These are phyloP conservation scores for Oreamnos americanus DNA, from an alignment of 2,113 vertebrate genomes.

Conservation along the genomic window DNA sequence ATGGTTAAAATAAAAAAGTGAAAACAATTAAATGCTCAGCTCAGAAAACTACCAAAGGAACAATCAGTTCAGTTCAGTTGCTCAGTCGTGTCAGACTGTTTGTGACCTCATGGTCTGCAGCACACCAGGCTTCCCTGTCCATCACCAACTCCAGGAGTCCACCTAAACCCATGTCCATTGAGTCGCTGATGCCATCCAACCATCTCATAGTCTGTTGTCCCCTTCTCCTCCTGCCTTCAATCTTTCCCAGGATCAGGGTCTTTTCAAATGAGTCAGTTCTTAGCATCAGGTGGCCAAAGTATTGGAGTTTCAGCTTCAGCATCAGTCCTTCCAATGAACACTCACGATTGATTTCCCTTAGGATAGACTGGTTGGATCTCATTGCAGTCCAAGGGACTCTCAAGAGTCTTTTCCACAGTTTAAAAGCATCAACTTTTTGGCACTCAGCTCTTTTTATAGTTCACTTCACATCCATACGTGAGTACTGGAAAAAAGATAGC, in stretches of 20 bases:
- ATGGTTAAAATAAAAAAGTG: background rate
- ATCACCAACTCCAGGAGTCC: background rate
- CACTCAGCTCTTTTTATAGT: background rate
- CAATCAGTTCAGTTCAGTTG: background rate
- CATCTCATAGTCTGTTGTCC: background rate
- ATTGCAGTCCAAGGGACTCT: background rate
- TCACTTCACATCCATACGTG: background rate
- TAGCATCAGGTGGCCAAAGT: background rate
- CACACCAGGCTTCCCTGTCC: background rate
- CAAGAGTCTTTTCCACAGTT: background rate
- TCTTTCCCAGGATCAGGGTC: background rate
- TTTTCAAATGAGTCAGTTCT: background rate
- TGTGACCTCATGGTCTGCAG: background rate
- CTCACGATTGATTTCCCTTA: background rate
- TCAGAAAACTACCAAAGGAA: background rate
- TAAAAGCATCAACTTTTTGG: rapidly evolving
- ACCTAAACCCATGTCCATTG: background rate
- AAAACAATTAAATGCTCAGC: background rate
- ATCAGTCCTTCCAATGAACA: background rate
- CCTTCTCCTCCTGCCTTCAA: background rate
- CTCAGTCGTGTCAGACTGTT: background rate
- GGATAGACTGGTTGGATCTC: background rate
- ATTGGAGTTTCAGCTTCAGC: background rate
- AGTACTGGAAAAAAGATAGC: background rate
- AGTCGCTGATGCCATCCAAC: background rate